phyloP scores from a whole-genome alignment of 1,140 invertebrate species.

The Platyscapa corneri region DNA sequence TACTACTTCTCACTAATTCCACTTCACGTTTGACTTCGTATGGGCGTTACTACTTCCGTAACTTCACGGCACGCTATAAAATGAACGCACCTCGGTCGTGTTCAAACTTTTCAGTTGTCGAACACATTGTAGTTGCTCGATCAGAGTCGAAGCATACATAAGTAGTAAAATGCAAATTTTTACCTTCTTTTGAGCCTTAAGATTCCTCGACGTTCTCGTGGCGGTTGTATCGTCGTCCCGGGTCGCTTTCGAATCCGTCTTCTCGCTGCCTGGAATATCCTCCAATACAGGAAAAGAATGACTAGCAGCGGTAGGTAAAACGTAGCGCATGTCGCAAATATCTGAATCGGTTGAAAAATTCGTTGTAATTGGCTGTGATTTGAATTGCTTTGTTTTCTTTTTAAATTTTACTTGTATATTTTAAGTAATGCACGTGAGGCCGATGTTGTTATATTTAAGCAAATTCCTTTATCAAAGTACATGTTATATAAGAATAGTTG shows the following conservation, averaged over 20 bases:
- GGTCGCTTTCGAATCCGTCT: constrained; percentile 84
- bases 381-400: too few relatives aligned
- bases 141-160: background rate
- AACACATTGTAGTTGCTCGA: background rate
- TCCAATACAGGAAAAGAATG: constrained; percentile 93
- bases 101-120: background rate
- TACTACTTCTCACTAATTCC: constrained; percentile 31
- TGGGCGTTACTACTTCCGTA: constrained; percentile 28
- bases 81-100: background rate
- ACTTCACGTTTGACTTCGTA: constrained; percentile 12
- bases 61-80: background rate
- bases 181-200: constrained; percentile 68
- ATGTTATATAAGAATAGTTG: too few relatives aligned
- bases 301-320: constrained; percentile 94
- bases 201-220: constrained; percentile 69
- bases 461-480: too few relatives aligned
- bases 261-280: constrained; percentile 90
- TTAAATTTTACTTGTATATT: too few relatives aligned
- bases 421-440: too few relatives aligned
- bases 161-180: background rate
- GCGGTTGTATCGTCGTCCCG: constrained; percentile 68
- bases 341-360: constrained; percentile 70
- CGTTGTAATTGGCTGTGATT: background rate
- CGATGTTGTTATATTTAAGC: too few relatives aligned
- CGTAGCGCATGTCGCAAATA: constrained; percentile 89